Percentiles rank a stretch among this genome's conserved stretches.
Conservation (phyloP, 2,113 vertebrate genomes). For the Stegostoma tigrinum region DNA sequence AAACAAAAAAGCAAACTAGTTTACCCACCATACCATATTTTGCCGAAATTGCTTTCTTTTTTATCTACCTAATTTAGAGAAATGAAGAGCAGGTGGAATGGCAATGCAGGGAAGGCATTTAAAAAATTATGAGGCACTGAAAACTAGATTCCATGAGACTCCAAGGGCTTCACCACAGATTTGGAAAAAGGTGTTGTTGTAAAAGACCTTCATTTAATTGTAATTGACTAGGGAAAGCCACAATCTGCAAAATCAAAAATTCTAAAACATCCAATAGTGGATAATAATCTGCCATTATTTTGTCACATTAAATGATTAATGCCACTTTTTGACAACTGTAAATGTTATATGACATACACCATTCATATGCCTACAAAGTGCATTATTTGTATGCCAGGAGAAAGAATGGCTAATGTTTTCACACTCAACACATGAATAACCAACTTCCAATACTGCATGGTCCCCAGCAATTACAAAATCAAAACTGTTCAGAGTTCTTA, state of each 20-base stretch:
- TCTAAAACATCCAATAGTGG: not conserved
- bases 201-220: not conserved
- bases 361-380: not conserved
- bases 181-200: not conserved
- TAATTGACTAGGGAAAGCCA: not conserved
- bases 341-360: not conserved
- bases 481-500: not conserved
- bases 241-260: not conserved
- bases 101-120: not conserved
- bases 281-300: not conserved
- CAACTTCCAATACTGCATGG: slow-evolving; percentile 16
- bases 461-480: slow-evolving; percentile 6
- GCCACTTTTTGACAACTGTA: not conserved
- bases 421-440: not conserved
- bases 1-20: not conserved
- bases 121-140: not conserved
- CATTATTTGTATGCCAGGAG: not conserved
- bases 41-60: not conserved
- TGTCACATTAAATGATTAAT: not conserved
- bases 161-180: not conserved
- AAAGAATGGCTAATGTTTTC: not conserved
- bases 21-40: not conserved
- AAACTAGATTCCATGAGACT: not conserved
- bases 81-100: not conserved
- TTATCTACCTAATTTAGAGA: not conserved